Base-by-base conservation (phyloP, 2,888 invertebrate genomes). In the Eutolmus rufibarbis region DNA sequence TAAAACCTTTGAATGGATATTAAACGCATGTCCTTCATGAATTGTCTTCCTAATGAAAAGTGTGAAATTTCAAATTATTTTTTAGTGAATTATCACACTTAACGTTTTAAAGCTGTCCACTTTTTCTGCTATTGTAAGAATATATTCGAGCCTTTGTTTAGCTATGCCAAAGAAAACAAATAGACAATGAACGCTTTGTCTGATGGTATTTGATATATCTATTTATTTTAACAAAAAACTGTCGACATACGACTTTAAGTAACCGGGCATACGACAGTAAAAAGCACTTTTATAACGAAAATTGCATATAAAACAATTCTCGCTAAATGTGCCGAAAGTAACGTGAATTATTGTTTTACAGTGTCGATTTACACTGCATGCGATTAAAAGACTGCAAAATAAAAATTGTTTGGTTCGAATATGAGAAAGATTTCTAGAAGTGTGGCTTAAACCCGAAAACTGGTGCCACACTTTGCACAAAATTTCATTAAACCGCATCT, bases 401-500 rank as follows among this genome's bases (percentile, higher is more conserved):
- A 23, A 2, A 66, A 4, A 66, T 2, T 19, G 5, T 19, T 56
- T 56, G 8, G 56, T 56, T 19, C 28, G 19, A 66, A 23, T 19
- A 66, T 66, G 28, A 14, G 23, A 23, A 23, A 66, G 3, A 66
- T 66, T 66, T n/a, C 28, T 66, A 66, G 28, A 66, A 66, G 28
- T 66, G 23, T 66, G 28, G 12, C 66, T 66, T 28, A 66, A 66
- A 66, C 8, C 8, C 66, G 66, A 66, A 66, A 66, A 66, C 66
- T 66, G 12, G 9, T 66, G 66, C 66, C 66, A 66, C 66, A 12
- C 12, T 66, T 66, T 66, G 66, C 31, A 76, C 37, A 76, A 34
- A 76, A 76, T 66, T 78, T 40, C 78, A 43, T 78, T 78, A 78
- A 77, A 78, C 19, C 78, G 40, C 43, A 43, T 37, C 78, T 40